Base-by-base conservation (phyloP, 2,797 vertebrate species). In the Rhinophrynus dorsalis region DNA sequence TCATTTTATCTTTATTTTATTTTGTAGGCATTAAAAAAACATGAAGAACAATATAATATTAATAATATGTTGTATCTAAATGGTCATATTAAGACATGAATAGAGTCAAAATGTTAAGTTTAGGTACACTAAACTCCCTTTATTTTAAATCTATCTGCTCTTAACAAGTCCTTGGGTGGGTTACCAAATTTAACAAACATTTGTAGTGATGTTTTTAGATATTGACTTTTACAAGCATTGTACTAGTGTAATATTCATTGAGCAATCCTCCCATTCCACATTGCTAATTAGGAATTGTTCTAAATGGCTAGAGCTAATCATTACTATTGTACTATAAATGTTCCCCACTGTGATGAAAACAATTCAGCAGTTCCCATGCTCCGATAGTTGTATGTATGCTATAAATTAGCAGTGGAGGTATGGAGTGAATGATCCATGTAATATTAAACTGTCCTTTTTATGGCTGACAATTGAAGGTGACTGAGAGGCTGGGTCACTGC, bases 271-370 rank as follows among this genome's bases (percentile, higher is more conserved):
- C 27, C 47, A 27, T 50, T 30, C 50, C 18, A n/a, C n/a, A 30
- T 52, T 42, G 35, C 55, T 40, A 40, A 40, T 27, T 40, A 42
- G 55, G 21, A 58, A 38, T 26, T 37, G 17, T 56, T 56, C 54
- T 56, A 20, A 56, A 9, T 37, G 54, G n/a, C 21, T 83, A 85
- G 84, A 84, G 81, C 87, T 89, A 86, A 93, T 93, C 89, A 92
- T 93, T 91, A 93, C 82, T 81, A 88, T 87, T 90, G 86, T 90
- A 90, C 77, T 79, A 65, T 67, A 80, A 81, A 86, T 84, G 56
- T 80, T 84, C 80, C 66, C 82, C 78, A 89, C 83, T 88, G 86
- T 91, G 94, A 94, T 95, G 89, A 93, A 94, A 93, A 89, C 87
- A 90, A 83, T 85, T 85, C 82, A 83, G 80, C 76, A 79, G 79